Conservation (phyloP, 2,113 vertebrate species). For the Callocephalon fimbriatum region DNA sequence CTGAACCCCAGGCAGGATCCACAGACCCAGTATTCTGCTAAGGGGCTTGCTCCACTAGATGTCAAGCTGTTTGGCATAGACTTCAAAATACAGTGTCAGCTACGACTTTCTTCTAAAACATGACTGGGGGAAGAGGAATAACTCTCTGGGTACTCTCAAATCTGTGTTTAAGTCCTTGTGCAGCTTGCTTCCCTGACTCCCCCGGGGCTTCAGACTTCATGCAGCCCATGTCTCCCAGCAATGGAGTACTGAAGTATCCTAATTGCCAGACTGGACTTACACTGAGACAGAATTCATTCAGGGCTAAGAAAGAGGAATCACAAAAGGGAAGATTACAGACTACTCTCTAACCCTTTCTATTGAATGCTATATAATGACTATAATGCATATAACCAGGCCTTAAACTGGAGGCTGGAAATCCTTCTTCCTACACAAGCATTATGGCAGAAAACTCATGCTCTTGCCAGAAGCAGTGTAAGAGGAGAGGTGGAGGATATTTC, state of each 20-base stretch:
- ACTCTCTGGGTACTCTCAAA: background rate
- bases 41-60: background rate
- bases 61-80: background rate
- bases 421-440: background rate
- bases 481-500: background rate
- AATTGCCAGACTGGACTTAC: background rate
- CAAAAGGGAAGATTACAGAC: background rate
- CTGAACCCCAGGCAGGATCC: background rate
- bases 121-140: background rate
- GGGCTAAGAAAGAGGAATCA: background rate
- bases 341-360: background rate
- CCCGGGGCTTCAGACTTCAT: background rate
- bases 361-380: background rate
- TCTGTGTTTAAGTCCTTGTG: background rate
- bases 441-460: background rate
- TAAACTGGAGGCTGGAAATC: background rate
- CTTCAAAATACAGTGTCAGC: background rate
- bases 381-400: background rate
- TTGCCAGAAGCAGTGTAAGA: background rate
- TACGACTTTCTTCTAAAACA: background rate
- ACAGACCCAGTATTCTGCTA: accelerated
- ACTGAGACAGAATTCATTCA: background rate
- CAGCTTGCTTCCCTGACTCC: background rate
- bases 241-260: background rate
- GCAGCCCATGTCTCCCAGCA: background rate